Evolutionary conservation across 2,888 invertebrate species (phyloP), one percentile per base, ranked within the genome.

Genomic region (Drosophila recens): DNA sequence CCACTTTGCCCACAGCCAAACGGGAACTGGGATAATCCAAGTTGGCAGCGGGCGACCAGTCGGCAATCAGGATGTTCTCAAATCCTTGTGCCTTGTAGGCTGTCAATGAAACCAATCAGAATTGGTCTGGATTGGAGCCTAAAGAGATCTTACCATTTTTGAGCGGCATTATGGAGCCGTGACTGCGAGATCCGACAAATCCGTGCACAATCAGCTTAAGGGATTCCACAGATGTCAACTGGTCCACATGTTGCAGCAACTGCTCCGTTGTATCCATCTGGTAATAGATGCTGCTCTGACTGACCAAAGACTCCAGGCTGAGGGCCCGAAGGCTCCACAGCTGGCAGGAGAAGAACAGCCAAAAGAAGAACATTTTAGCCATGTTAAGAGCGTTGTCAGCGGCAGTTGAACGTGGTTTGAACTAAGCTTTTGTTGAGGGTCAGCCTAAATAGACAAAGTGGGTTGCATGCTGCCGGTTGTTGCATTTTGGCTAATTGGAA

Each of bases 161-260:
- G 3, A 92, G 58, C 4, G 92, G 91, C 51, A 73, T 77, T 13
- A 91, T 87, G 10, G 92, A 89, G 17, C 59, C 72, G 65, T 92
- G 91, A 15, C 78, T 84, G 23, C 91, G 85, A 15, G 90, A 88
- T 3, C 89, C 92, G 3, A 90, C 51, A 67, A 87, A 93, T 0
- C 93, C 93, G 46, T 93, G 93, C 10, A 93, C 82, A 33, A 93
- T 89, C 6, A 93, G 53, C 73, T 93, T 92, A 4, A 92, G 72
- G 1, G 90, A 79, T 0, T 67, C 70, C 34, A 77, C 49, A 1
- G 20, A 2, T 3, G 42, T 0, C 27, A 90, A 27, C 4, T 79
- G 51, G 0, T 83, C 65, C 17, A 91, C 69, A 2, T 72, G 70
- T 0, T 69, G 72, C 52, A 91, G 42, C 0, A 15, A n/a, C 6